These are phyloP conservation scores for Lanius collurio DNA, from an alignment of 2,113 vertebrate species.

Conservation along the genomic window DNA sequence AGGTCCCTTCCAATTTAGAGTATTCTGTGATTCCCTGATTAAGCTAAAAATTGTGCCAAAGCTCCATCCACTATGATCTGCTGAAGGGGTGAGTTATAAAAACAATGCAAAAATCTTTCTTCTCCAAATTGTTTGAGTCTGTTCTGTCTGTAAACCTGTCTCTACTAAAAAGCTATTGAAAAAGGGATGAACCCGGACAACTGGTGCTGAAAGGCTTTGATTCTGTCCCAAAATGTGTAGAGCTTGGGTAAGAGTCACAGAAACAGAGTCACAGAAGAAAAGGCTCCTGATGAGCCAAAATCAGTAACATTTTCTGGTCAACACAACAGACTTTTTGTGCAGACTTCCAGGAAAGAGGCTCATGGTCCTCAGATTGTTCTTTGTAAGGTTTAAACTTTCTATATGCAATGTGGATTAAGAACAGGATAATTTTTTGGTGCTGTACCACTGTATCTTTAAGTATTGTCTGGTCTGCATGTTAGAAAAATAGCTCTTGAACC, in stretches of 20 bases:
- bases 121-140: background rate
- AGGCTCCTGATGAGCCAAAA: background rate
- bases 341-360: background rate
- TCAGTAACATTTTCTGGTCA: background rate
- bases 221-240: background rate
- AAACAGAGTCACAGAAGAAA: background rate
- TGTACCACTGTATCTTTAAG: background rate
- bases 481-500: background rate
- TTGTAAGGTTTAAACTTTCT: background rate
- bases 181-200: background rate
- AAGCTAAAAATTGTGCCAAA: background rate
- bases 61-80: background rate
- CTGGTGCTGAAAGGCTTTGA: background rate
- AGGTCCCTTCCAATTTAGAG: background rate
- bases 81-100: background rate
- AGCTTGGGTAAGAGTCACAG: background rate
- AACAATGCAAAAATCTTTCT: background rate
- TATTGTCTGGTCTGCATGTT: background rate
- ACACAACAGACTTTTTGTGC: background rate
- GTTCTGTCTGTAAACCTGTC: background rate
- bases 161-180: background rate
- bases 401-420: background rate
- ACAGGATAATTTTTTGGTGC: background rate
- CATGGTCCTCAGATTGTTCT: background rate
- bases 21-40: background rate